Evolutionary conservation across 2,113 vertebrate species (phyloP).

Genomic region (Suricata suricatta): DNA sequence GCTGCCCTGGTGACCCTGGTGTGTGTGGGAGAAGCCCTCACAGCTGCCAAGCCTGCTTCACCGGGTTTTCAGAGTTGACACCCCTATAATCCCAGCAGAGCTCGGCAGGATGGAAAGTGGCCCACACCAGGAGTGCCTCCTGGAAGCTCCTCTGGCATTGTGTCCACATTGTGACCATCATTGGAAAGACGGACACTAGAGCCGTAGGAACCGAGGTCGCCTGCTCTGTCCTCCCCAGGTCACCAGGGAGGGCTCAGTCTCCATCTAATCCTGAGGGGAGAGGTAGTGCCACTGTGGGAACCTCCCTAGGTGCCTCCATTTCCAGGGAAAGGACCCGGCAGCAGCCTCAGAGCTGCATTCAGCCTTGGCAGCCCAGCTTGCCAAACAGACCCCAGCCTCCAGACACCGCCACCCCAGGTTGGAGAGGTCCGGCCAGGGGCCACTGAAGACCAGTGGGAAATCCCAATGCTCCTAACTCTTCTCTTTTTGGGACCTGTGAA

Average conservation of each 20-base stretch:
- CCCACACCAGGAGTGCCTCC: slow-evolving; percentile 61
- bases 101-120: neutral
- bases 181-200: slow-evolving; percentile 72
- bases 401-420: neutral
- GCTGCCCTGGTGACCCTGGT: too few relatives aligned
- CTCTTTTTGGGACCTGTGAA: neutral
- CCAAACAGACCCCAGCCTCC: neutral
- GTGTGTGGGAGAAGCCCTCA: too few relatives aligned
- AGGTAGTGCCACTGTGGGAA: rapidly evolving
- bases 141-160: slow-evolving; percentile 22
- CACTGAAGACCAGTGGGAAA: rapidly evolving
- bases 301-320: neutral
- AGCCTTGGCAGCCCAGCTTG: neutral
- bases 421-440: rapidly evolving
- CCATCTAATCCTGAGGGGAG: neutral
- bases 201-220: neutral
- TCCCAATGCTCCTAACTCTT: neutral
- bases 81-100: rapidly evolving
- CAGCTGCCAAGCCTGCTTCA: neutral
- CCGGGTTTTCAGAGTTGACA: neutral
- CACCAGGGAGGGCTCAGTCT: neutral
- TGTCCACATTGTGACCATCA: slow-evolving; percentile 62
- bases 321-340: rapidly evolving
- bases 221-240: neutral
- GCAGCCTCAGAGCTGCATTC: neutral